Evolutionary conservation across 2,888 invertebrate species (phyloP).

Genomic region (Temnothorax ravouxi): DNA sequence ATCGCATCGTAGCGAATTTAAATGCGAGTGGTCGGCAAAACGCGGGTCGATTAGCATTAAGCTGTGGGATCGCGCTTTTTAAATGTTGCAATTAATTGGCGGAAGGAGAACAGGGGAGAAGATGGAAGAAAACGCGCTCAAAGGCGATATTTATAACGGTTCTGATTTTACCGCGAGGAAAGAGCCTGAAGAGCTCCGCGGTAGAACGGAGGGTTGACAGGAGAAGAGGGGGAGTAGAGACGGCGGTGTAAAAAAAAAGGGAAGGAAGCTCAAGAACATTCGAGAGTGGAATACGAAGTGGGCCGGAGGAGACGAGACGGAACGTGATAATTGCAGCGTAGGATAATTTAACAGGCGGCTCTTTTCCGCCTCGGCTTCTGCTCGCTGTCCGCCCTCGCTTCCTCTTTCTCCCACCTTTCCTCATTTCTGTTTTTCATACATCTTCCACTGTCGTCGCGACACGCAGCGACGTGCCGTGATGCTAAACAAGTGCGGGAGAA

Average conservation of each 20-base stretch:
- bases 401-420: constrained; percentile 9
- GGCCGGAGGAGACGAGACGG: constrained; percentile 68
- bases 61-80: constrained; percentile 29
- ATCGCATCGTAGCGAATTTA: constrained; percentile 10
- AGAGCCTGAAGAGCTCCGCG: constrained; percentile 34
- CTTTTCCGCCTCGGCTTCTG: constrained; percentile 77
- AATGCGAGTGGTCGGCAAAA: constrained; percentile 18
- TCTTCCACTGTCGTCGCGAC: constrained; percentile 44
- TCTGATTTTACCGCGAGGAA: constrained; percentile 62
- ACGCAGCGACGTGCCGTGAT: constrained; percentile 4
- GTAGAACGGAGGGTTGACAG: constrained; percentile 29
- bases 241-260: constrained; percentile 57
- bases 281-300: constrained; percentile 68
- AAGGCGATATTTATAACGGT: constrained; percentile 62
- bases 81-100: constrained; percentile 51
- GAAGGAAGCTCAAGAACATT: constrained; percentile 39
- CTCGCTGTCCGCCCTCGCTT: constrained; percentile 57
- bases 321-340: constrained; percentile 78
- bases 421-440: constrained; percentile 41
- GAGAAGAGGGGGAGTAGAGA: constrained; percentile 9
- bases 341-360: constrained; percentile 78
- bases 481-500: constrained; percentile 3
- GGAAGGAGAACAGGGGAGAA: background rate
- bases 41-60: constrained; percentile 32
- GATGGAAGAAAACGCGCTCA: constrained; percentile 47